phyloP scores from a whole-genome alignment of 2,888 invertebrate genomes.

The Chymomyza amoena region DNA sequence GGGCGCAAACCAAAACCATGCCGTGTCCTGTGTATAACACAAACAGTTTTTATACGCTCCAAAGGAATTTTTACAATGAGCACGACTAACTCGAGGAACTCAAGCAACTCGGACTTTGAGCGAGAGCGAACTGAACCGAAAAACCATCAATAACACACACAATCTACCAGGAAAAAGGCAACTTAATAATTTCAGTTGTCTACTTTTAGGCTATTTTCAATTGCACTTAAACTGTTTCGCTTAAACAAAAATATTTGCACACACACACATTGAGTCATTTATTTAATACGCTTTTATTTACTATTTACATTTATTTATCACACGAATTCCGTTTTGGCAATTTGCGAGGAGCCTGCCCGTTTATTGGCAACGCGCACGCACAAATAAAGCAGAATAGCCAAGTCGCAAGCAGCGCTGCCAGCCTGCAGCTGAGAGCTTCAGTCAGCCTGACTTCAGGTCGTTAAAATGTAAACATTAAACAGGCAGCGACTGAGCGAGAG shows the following conservation, averaged over 20 bases:
- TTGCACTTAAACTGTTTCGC: neutral
- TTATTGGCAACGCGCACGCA: slow-evolving; percentile 69
- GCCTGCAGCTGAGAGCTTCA: slow-evolving; percentile 23
- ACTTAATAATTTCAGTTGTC: slow-evolving; percentile 26
- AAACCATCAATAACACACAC: slow-evolving; percentile 22
- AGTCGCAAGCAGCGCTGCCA: slow-evolving; percentile 26
- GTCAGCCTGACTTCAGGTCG: slow-evolving; percentile 15
- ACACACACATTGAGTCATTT: neutral
- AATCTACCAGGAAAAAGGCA: slow-evolving; percentile 21
- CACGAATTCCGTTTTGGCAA: slow-evolving; percentile 54
- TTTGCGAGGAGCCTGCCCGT: slow-evolving; percentile 62
- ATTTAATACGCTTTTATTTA: slow-evolving; percentile 10
- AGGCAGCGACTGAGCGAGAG: neutral
- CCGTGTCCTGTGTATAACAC: slow-evolving; percentile 62
- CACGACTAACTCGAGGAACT: neutral
- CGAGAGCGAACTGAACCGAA: slow-evolving; percentile 18
- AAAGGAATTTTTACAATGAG: slow-evolving; percentile 41
- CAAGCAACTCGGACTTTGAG: neutral
- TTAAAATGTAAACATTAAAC: slow-evolving; percentile 38
- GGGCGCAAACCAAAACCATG: slow-evolving; percentile 50
- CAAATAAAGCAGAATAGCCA: slow-evolving; percentile 50
- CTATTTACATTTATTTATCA: slow-evolving; percentile 44
- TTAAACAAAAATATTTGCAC: neutral
- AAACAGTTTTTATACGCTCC: slow-evolving; percentile 57
- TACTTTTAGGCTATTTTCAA: slow-evolving; percentile 28